Evolutionary conservation across 2,113 vertebrate species (phyloP).

Genomic region (Corvus hawaiiensis): DNA sequence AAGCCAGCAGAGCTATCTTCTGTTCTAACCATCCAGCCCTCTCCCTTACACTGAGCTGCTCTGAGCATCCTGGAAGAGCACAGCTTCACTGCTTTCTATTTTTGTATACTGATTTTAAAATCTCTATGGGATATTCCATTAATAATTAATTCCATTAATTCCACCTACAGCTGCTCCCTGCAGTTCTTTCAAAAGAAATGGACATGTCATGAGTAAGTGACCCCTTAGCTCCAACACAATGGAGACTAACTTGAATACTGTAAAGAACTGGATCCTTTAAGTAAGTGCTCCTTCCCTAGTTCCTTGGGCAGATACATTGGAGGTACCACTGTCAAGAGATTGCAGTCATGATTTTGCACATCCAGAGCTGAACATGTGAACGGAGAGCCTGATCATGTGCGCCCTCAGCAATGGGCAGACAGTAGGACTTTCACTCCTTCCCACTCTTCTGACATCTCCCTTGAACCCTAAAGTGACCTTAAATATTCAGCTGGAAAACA

Average conservation of each 20-base stretch:
- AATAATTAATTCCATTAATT: background rate
- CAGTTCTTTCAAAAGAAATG: background rate
- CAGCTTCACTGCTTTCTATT: background rate
- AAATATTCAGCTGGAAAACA: background rate
- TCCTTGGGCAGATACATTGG: background rate
- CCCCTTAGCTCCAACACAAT: background rate
- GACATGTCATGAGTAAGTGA: background rate
- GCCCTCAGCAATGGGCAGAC: background rate
- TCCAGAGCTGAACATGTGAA: background rate
- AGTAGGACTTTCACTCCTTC: background rate
- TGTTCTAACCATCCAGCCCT: background rate
- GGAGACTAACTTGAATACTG: background rate
- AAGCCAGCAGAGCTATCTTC: background rate
- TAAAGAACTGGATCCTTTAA: background rate
- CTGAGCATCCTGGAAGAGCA: background rate
- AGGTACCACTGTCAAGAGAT: background rate
- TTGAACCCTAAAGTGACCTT: fast-evolving
- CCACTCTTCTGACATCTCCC: background rate
- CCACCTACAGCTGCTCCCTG: background rate
- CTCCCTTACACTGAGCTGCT: background rate
- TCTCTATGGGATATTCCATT: background rate
- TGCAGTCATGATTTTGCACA: background rate
- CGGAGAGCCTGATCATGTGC: background rate
- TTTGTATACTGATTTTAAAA: background rate
- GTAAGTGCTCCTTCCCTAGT: background rate